These are phyloP conservation scores for Crocidura indochinensis DNA, from an alignment of 2,797 vertebrate species.

Conservation along the genomic window DNA sequence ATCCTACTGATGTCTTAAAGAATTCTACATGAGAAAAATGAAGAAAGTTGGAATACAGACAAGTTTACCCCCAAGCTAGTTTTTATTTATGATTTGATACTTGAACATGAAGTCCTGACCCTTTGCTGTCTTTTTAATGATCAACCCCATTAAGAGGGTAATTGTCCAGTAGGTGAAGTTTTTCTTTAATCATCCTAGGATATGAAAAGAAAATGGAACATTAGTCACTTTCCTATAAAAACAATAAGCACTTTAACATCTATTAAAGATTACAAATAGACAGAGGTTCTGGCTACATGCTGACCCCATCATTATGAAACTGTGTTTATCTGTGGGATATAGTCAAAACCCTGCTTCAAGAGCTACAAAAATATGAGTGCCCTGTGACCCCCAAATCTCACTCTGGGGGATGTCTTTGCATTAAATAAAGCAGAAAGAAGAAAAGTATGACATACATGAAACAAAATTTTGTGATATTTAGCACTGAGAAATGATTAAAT, in stretches of 20 bases:
- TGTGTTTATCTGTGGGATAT: not conserved
- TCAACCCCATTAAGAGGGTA: too few species aligned
- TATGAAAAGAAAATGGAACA: too few species aligned
- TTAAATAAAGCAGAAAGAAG: slow-evolving; percentile 44
- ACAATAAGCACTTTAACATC: slow-evolving; percentile 10
- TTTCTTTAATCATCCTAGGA: too few species aligned
- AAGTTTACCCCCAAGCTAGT: too few species aligned
- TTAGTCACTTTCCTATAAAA: not conserved
- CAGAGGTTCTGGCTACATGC: slow-evolving; percentile 3
- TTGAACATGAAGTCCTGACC: too few species aligned
- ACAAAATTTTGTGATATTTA: slow-evolving; percentile 23
- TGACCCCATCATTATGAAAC: not conserved
- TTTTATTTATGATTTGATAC: too few species aligned
- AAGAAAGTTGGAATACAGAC: too few species aligned
- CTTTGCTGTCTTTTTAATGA: too few species aligned
- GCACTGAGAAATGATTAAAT: not conserved
- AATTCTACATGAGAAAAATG: too few species aligned
- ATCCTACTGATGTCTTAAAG: too few species aligned
- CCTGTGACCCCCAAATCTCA: slow-evolving; percentile 42
- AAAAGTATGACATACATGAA: not conserved
- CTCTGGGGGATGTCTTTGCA: slow-evolving; percentile 17
- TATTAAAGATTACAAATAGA: slow-evolving; percentile 35
- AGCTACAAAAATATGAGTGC: slow-evolving; percentile 1
- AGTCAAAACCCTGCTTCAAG: not conserved
- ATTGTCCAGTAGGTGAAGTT: too few species aligned